Base-by-base conservation (phyloP, 2,113 vertebrate species). In the Polypterus bichir region DNA sequence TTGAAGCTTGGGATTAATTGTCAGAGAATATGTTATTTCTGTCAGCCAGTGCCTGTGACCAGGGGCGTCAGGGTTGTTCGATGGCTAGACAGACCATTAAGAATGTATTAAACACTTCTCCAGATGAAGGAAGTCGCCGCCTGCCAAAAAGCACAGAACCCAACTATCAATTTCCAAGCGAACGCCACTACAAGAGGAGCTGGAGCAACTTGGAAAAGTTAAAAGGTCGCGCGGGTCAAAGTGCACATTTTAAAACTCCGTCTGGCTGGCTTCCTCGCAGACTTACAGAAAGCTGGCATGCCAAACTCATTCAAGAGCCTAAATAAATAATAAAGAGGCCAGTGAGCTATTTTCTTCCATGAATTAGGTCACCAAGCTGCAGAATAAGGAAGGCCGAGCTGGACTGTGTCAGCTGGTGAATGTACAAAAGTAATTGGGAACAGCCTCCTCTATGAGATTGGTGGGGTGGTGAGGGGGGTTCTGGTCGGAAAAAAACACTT, bases 241-340 rank as follows among this genome's bases (percentile, higher is more conserved):
- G 77, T 68, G 67, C 84, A 78, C 82, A 75, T 72, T 76, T 61
- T 68, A 68, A 74, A 77, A 76, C 63, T 60, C 0, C 2, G 80
- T 87, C 88, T 89, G 86, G 77, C 81, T 77, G 56, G 74, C 77
- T 88, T 89, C 84, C 89, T 86, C 49, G 27, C 74, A 77, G 81
- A 79, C 79, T 74, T 61, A 59, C 70, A 69, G 64, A 78, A 74
- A 77, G 75, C 9, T 82, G 83, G 85, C 83, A 69, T 70, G 51
- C 59, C 67, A 66, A 56, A 69, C 66, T 60, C 61, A 57, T 66
- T 70, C 68, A 67, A 80, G 64, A 79, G 82, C 76, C 79, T 77
- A 65, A 76, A 80, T 71, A 85, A 87, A 85, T 80, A 84, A 64
- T 48, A 71, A 70, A 69, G 68, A 61, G 65, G 68, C 74, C 79